These are phyloP conservation scores for Andrena cerasifolii DNA, from an alignment of 1,140 invertebrate species.

Conservation along the genomic window DNA sequence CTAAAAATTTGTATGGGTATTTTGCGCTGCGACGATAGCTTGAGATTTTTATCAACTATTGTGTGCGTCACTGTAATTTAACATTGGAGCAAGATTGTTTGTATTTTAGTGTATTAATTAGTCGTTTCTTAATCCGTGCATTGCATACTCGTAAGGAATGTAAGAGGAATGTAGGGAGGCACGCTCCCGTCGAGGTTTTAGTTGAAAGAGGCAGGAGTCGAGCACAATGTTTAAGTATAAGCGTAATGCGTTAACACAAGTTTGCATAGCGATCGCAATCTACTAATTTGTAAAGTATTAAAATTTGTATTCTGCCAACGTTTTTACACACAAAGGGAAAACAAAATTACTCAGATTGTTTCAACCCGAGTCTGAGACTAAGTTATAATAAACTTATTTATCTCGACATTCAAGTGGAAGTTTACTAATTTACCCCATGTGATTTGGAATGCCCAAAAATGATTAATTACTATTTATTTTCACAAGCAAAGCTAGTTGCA, in stretches of 20 bases:
- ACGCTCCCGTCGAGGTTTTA: neutral
- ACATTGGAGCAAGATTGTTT: neutral
- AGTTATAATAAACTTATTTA: constrained; percentile 53
- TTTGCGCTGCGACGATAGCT: neutral
- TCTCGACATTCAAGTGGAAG: constrained; percentile 21
- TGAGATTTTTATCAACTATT: neutral
- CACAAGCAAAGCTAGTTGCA: no score
- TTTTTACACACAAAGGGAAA: constrained; percentile 35
- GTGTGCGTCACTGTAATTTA: neutral
- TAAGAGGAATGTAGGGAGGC: neutral
- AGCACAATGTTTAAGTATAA: constrained; percentile 36
- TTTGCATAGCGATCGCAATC: constrained; percentile 30
- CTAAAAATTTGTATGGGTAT: neutral
- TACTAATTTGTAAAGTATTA: constrained; percentile 42
- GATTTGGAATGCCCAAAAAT: no score
- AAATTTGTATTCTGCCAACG: constrained; percentile 42
- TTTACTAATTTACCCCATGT: no score
- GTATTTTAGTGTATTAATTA: neutral
- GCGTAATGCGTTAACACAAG: constrained; percentile 10
- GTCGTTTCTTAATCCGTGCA: constrained; percentile 1
- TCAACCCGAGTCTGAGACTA: constrained; percentile 20
- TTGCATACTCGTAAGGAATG: neutral
- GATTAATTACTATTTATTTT: no score
- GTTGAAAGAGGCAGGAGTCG: constrained; percentile 6
- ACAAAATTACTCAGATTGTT: constrained; percentile 21